Conservation (phyloP, 2,113 vertebrate species). For the Hippocampus zosterae region DNA sequence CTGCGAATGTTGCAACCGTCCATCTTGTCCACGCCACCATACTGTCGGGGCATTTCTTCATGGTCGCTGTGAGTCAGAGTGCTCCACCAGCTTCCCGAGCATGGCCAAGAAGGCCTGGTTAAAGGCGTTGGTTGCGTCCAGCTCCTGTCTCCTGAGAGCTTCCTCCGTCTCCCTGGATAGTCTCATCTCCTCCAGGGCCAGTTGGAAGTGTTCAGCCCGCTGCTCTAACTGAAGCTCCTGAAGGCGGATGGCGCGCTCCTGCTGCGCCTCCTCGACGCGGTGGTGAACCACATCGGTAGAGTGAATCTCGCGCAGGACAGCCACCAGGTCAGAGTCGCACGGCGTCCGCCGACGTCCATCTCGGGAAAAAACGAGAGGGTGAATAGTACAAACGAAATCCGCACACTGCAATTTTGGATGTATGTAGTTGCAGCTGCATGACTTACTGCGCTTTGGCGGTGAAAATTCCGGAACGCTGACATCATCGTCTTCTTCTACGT, state of each 20-base stretch:
- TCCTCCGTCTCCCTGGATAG: neutral
- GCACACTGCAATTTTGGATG: neutral
- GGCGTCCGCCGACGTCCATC: neutral
- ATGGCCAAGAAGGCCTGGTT: slow-evolving; percentile 1
- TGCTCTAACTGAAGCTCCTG: slow-evolving; percentile 1
- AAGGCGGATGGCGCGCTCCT: neutral
- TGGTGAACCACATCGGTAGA: neutral
- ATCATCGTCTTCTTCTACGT: neutral
- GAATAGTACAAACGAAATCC: neutral
- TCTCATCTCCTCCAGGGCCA: neutral
- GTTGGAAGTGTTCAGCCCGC: neutral
- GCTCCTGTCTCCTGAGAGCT: neutral
- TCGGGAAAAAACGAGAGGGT: neutral
- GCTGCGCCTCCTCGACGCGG: neutral
- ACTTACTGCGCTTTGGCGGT: neutral
- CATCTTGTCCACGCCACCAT: neutral
- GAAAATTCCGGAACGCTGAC: neutral
- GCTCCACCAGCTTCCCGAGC: neutral
- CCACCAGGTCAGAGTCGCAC: neutral
- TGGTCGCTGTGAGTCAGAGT: neutral
- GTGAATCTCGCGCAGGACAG: neutral
- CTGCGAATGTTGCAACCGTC: neutral
- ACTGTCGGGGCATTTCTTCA: neutral
- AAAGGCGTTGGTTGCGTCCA: neutral
- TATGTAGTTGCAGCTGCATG: neutral